phyloP scores from a whole-genome alignment of 2,888 invertebrate genomes.

The Nezara viridula region DNA sequence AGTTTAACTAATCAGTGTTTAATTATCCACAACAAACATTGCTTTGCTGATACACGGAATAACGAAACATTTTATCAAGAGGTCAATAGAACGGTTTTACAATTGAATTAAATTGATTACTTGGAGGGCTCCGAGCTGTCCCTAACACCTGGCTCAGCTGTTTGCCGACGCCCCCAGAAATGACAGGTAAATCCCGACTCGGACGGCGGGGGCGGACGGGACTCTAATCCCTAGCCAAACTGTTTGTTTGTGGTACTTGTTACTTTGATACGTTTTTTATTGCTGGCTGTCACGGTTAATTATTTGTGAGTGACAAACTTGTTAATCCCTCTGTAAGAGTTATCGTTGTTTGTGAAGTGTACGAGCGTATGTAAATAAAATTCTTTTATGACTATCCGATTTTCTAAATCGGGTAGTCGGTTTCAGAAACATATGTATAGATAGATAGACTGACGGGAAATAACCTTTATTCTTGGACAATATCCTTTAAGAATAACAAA shows the following conservation, averaged over 20 bases:
- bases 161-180: not conserved
- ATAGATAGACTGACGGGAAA: too few species aligned
- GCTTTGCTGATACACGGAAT: not conserved
- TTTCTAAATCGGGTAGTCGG: too few species aligned
- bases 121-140: not conserved
- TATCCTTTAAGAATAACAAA: too few species aligned
- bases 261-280: not conserved
- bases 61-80: not conserved
- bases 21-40: not conserved
- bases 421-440: too few species aligned
- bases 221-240: not conserved
- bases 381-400: not conserved
- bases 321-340: not conserved
- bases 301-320: not conserved
- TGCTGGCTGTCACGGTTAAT: not conserved
- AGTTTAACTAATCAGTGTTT: not conserved
- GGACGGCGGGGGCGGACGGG: not conserved
- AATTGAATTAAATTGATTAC: not conserved
- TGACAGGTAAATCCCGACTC: not conserved
- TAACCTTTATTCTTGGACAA: too few species aligned
- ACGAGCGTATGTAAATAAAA: not conserved
- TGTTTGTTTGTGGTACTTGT: not conserved
- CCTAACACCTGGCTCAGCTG: not conserved
- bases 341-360: not conserved
- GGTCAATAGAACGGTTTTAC: not conserved